These are phyloP conservation scores for Parnassius glacialis DNA, from an alignment of 2,888 invertebrate species.

Conservation along the genomic window DNA sequence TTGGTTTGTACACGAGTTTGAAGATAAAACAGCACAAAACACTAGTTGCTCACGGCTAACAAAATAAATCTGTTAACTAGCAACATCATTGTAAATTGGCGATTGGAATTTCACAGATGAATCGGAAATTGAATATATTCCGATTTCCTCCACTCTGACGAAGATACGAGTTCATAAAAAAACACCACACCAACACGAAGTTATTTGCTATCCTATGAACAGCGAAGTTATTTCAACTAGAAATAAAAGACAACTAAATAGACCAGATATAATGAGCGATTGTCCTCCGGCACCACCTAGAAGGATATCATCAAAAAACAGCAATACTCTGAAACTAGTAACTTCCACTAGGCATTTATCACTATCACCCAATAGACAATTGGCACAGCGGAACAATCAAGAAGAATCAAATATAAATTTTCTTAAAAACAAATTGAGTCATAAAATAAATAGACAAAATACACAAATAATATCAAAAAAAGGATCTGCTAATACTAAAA, in stretches of 20 bases:
- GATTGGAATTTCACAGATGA: slow-evolving; percentile 85
- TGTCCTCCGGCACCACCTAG: slow-evolving; percentile 87
- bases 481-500: slow-evolving; percentile 26
- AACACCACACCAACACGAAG: slow-evolving; percentile 74
- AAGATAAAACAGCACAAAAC: slow-evolving; percentile 60
- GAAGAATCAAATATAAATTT: slow-evolving; percentile 78
- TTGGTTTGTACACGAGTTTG: slow-evolving; percentile 55
- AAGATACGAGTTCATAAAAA: slow-evolving; percentile 89
- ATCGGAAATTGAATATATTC: slow-evolving; percentile 89
- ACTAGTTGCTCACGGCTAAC: slow-evolving; percentile 69
- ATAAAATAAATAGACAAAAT: slow-evolving; percentile 78
- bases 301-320: slow-evolving; percentile 88
- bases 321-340: slow-evolving; percentile 84
- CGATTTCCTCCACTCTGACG: slow-evolving; percentile 89
- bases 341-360: slow-evolving; percentile 74
- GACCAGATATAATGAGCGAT: slow-evolving; percentile 46
- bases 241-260: slow-evolving; percentile 79
- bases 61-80: slow-evolving; percentile 39
- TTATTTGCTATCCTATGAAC: slow-evolving; percentile 82
- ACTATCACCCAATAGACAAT: slow-evolving; percentile 49
- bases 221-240: slow-evolving; percentile 54
- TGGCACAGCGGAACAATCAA: slow-evolving; percentile 32
- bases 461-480: slow-evolving; percentile 62
- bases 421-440: slow-evolving; percentile 82
- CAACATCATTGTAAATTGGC: slow-evolving; percentile 40